Evolutionary conservation across 2,113 vertebrate species (phyloP).

Genomic region (Crotalus tigris): DNA sequence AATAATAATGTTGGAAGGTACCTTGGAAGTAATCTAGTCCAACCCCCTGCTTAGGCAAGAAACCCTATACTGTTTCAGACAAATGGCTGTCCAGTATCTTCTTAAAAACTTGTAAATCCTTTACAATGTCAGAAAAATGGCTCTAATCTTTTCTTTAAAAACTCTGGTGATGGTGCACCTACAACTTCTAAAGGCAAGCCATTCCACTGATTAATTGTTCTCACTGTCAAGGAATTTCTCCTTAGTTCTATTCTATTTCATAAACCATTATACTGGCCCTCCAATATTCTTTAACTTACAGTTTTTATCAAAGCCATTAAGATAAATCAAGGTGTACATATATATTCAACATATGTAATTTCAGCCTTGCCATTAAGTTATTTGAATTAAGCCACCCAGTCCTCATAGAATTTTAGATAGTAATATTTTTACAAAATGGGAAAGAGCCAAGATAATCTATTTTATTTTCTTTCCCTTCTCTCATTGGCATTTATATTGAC

Average conservation of each 20-base stretch:
- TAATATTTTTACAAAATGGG: constrained; percentile 5
- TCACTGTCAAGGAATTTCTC: not conserved
- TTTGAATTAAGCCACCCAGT: constrained; percentile 33
- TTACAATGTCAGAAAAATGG: not conserved
- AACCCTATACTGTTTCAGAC: too few species aligned
- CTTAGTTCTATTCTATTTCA: not conserved
- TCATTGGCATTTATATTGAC: constrained; percentile 36
- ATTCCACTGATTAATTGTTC: not conserved
- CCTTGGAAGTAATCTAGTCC: too few species aligned
- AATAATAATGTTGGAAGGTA: too few species aligned
- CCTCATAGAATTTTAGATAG: constrained; percentile 3
- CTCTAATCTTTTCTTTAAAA: not conserved
- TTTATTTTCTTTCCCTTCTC: constrained; percentile 11
- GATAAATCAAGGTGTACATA: not conserved
- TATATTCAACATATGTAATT: constrained; percentile 10
- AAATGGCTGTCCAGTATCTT: too few species aligned
- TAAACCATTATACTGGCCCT: not conserved
- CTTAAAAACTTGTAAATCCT: too few species aligned
- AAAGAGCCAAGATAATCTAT: constrained; percentile 33
- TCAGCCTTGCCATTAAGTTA: constrained; percentile 27
- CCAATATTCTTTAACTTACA: constrained; percentile 2
- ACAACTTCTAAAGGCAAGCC: not conserved
- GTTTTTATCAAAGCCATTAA: constrained; percentile 23
- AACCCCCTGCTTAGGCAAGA: too few species aligned
- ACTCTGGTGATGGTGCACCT: not conserved